Percentiles rank a stretch among this genome's conserved stretches.
These are phyloP conservation scores for Brachynemurus nebulosus DNA, from an alignment of 2,888 invertebrate species.

Conservation along the genomic window DNA sequence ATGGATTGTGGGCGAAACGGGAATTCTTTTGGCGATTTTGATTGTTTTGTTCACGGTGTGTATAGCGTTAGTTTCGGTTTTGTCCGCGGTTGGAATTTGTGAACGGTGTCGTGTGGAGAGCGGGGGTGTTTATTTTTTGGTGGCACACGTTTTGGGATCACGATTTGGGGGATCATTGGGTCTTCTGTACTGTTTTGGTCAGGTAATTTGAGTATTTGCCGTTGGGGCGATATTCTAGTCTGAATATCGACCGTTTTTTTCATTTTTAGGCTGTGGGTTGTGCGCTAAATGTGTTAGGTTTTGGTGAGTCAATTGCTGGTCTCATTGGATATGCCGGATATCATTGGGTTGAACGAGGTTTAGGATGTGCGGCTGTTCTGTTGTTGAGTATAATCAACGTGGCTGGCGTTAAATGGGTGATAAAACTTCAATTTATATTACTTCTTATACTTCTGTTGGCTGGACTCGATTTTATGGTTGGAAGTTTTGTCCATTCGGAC, in stretches of 20 bases:
- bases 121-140: slow-evolving; percentile 93
- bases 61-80: slow-evolving; percentile 79
- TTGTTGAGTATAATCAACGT: slow-evolving; percentile 82
- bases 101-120: slow-evolving; percentile 89
- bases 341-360: slow-evolving; percentile 71
- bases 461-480: slow-evolving; percentile 86
- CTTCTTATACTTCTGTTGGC: slow-evolving; percentile 75
- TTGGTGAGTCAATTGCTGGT: slow-evolving; percentile 90
- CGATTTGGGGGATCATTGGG: slow-evolving; percentile 88
- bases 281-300: slow-evolving; percentile 90
- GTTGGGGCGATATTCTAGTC: too few relatives aligned
- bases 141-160: slow-evolving; percentile 88
- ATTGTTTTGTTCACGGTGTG: slow-evolving; percentile 76
- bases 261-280: slow-evolving; percentile 84
- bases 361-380: slow-evolving; percentile 77
- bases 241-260: too few relatives aligned
- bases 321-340: slow-evolving; percentile 57
- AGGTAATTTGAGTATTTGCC: slow-evolving; percentile 52
- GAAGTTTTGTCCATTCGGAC: slow-evolving; percentile 69
- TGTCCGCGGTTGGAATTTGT: slow-evolving; percentile 93
- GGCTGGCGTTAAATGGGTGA: slow-evolving; percentile 96
- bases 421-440: slow-evolving; percentile 84
- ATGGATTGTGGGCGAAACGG: slow-evolving; percentile 93
- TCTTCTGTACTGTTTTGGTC: slow-evolving; percentile 89
- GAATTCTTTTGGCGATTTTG: slow-evolving; percentile 63